phyloP scores from a whole-genome alignment of 2,888 invertebrate genomes.

The Endomychus coccineus region DNA sequence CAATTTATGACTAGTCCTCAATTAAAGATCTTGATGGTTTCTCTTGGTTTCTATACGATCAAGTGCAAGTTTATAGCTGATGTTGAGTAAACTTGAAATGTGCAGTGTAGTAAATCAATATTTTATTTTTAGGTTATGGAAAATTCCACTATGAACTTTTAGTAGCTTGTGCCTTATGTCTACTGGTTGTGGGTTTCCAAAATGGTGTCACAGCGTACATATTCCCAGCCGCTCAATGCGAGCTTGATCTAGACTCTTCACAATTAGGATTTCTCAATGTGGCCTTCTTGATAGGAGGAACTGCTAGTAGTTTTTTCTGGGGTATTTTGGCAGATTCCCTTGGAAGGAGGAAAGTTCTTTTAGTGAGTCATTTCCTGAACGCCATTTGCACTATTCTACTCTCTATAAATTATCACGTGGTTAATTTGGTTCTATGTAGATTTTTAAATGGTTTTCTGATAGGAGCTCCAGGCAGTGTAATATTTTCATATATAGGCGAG shows the following conservation, averaged over 20 bases:
- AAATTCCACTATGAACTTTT: conserved; percentile 59
- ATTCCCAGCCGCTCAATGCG: conserved; percentile 64
- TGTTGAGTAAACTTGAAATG: no score
- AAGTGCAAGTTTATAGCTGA: no score
- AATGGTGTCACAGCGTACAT: conserved; percentile 65
- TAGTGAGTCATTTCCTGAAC: conserved; percentile 39
- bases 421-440: conserved; percentile 43
- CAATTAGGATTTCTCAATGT: conserved; percentile 65
- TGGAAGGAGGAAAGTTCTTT: conserved; percentile 55
- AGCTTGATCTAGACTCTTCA: conserved; percentile 56
- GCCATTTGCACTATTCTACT: conserved; percentile 43
- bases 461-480: conserved; percentile 30
- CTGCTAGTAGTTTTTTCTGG: conserved; percentile 71
- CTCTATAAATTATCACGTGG: conserved; percentile 21
- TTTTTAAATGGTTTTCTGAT: conserved; percentile 56
- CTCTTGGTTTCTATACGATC: no score
- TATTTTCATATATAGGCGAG: conserved; percentile 60
- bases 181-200: conserved; percentile 57
- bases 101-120: no score
- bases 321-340: conserved; percentile 69
- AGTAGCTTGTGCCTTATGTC: conserved; percentile 56
- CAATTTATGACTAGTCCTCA: no score
- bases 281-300: conserved; percentile 64
- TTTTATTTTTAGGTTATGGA: conserved; percentile 56
- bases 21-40: no score